phyloP scores from a whole-genome alignment of 2,113 vertebrate species.

The Catharus bicknelli region DNA sequence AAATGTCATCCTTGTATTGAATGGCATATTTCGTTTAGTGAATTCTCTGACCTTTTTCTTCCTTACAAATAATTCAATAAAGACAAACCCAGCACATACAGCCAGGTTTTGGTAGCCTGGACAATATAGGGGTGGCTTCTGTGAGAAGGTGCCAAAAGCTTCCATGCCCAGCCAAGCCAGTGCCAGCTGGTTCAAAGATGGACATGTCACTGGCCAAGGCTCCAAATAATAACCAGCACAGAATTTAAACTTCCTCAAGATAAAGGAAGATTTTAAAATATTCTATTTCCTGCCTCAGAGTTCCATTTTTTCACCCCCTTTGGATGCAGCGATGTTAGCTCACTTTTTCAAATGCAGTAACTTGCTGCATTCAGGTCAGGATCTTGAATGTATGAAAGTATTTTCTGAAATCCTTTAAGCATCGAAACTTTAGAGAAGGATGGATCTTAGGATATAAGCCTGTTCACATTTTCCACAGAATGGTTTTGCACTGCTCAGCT shows the following conservation, averaged over 20 bases:
- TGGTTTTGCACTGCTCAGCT: neutral
- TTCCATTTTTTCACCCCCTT: neutral
- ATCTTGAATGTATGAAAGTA: neutral
- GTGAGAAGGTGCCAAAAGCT: neutral
- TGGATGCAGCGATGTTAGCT: neutral
- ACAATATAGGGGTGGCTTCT: neutral
- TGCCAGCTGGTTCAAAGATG: fast-evolving
- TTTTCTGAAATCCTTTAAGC: neutral
- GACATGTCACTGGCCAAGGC: neutral
- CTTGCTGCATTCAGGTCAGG: neutral
- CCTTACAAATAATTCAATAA: neutral
- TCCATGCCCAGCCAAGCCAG: neutral
- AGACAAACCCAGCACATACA: neutral
- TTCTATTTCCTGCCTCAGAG: neutral
- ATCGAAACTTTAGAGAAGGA: neutral
- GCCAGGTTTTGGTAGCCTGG: neutral
- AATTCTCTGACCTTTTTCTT: neutral
- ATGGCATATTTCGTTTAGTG: neutral
- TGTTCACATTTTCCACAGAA: neutral
- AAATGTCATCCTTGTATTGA: neutral
- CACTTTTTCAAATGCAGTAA: neutral
- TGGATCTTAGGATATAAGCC: neutral
- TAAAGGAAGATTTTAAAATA: neutral
- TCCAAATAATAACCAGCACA: neutral
- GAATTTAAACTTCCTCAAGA: neutral